Evolutionary conservation across 2,113 vertebrate species (phyloP).

Genomic region (Phocoena phocoena): DNA sequence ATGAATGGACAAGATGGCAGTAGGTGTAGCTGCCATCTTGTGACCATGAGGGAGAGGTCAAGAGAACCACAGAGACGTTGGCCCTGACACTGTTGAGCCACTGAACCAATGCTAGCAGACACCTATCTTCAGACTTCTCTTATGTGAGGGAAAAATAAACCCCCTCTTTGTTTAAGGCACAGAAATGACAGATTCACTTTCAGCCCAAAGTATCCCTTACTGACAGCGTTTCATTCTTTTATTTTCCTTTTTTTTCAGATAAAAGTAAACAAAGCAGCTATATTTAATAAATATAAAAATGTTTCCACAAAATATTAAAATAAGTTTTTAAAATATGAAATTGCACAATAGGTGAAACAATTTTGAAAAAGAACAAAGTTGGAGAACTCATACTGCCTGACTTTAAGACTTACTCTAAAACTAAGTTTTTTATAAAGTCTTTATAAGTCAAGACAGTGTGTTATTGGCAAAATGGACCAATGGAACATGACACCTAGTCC

Average conservation of each 20-base stretch:
- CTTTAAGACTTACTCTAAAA: conserved; percentile 27
- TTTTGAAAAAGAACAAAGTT: not conserved
- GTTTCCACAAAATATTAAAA: not conserved
- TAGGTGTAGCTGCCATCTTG: not conserved
- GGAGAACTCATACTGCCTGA: not conserved
- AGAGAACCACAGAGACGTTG: not conserved
- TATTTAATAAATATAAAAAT: not conserved
- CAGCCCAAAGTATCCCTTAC: not conserved
- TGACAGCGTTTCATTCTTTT: not conserved
- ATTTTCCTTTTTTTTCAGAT: not conserved
- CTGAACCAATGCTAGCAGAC: not conserved
- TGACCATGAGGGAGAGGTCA: not conserved
- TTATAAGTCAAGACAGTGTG: not conserved
- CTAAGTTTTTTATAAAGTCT: not conserved
- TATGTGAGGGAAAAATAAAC: not conserved
- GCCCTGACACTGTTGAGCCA: not conserved
- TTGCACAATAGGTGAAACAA: not conserved
- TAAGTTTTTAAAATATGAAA: not conserved
- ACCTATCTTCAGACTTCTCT: not conserved
- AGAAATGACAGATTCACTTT: not conserved
- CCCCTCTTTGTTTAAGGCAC: not conserved
- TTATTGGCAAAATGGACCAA: not conserved
- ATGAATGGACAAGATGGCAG: not conserved
- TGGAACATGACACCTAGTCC: not conserved
- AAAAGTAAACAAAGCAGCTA: not conserved